Evolutionary conservation across 2,888 invertebrate genomes (phyloP).

Genomic region (Pammene fasciana): DNA sequence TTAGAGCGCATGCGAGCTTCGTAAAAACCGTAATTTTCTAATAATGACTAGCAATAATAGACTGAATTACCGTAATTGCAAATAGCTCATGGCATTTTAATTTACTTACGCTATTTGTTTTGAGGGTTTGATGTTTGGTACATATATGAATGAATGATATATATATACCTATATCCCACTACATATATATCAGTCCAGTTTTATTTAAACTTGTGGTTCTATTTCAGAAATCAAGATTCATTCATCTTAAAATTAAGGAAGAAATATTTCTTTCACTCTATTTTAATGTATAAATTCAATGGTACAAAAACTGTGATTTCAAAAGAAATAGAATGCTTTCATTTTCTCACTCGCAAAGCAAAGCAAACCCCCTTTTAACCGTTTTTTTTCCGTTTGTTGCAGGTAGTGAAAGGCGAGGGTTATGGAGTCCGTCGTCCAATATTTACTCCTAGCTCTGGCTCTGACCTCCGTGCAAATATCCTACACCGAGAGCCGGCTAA

Average conservation of each 20-base stretch:
- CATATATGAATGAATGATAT: too few species aligned
- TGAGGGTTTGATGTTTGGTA: neutral
- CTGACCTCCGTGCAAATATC: constrained; percentile 82
- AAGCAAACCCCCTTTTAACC: constrained; percentile 45
- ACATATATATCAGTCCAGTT: too few species aligned
- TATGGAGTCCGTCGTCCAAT: constrained; percentile 78
- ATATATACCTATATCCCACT: too few species aligned
- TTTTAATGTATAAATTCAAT: neutral
- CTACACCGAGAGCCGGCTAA: constrained; percentile 79
- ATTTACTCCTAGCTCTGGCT: constrained; percentile 79
- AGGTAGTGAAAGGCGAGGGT: constrained; percentile 63
- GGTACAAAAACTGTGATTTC: neutral
- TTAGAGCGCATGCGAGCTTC: constrained; percentile 23
- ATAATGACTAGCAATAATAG: constrained; percentile 38
- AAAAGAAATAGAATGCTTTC: neutral
- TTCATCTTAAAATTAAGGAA: too few species aligned
- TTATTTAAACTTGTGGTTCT: too few species aligned
- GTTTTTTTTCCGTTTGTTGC: constrained; percentile 69
- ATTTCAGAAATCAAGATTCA: too few species aligned
- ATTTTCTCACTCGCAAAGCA: constrained; percentile 9
- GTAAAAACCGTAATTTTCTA: constrained; percentile 39
- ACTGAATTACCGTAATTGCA: constrained; percentile 33
- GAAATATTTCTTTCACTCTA: too few species aligned
- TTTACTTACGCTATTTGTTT: constrained; percentile 22
- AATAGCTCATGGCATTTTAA: constrained; percentile 32